Evolutionary conservation across 2,113 vertebrate genomes (phyloP).

Genomic region (Carassius gibelio): DNA sequence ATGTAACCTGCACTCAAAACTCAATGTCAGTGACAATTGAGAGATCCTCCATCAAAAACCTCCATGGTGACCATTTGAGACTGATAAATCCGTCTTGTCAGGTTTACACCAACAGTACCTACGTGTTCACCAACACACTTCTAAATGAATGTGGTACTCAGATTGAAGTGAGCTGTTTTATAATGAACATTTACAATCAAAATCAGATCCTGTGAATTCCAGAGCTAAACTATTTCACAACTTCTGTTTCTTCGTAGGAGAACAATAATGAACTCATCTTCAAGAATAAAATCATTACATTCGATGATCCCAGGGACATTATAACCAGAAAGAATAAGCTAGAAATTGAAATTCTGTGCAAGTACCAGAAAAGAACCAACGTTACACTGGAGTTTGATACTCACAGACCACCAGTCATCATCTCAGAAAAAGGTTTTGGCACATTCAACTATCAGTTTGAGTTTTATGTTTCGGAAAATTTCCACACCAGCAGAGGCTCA

Average conservation of each 20-base stretch:
- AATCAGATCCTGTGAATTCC: neutral
- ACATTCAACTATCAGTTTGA: constrained; percentile 69
- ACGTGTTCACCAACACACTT: constrained; percentile 45
- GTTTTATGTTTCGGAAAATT: constrained; percentile 64
- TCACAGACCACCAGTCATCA: constrained; percentile 55
- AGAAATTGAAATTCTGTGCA: constrained; percentile 60
- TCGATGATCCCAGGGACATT: constrained; percentile 30
- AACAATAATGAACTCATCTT: constrained; percentile 60
- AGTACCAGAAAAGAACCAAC: constrained; percentile 58
- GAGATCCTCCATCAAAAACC: constrained; percentile 31
- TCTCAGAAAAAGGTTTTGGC: constrained; percentile 64
- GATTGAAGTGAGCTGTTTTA: constrained; percentile 28
- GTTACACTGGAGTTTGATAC: constrained; percentile 54
- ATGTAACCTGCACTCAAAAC: constrained; percentile 9
- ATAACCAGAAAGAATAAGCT: constrained; percentile 61
- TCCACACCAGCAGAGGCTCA: constrained; percentile 42
- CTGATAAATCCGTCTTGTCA: constrained; percentile 60
- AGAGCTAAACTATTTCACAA: neutral
- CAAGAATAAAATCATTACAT: constrained; percentile 61
- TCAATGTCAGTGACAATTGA: constrained; percentile 30
- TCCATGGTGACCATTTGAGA: constrained; percentile 55
- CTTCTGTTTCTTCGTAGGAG: constrained; percentile 54
- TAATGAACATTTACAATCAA: neutral
- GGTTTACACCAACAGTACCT: constrained; percentile 58
- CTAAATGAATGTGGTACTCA: constrained; percentile 52